Conservation (phyloP, 2,888 invertebrate species). For the Noctua comes region DNA sequence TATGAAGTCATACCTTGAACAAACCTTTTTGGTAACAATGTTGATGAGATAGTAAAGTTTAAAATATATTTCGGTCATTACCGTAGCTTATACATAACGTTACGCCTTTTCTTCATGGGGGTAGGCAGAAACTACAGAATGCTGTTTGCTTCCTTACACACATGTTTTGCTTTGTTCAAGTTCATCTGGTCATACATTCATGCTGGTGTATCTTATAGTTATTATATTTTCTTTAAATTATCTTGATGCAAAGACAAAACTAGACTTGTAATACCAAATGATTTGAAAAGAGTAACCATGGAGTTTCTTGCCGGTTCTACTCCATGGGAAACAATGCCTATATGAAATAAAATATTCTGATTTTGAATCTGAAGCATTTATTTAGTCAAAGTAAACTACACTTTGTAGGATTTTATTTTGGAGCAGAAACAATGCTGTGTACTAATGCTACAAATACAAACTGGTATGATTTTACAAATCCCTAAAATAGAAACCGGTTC, state of each 20-base stretch:
- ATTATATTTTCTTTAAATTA: neutral
- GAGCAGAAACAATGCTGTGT: neutral
- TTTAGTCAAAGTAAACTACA: neutral
- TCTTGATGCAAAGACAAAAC: neutral
- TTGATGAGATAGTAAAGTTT: constrained; percentile 37
- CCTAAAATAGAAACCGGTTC: neutral
- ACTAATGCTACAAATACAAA: neutral
- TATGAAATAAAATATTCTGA: too few relatives aligned
- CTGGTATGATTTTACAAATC: neutral
- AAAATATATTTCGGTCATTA: constrained; percentile 31
- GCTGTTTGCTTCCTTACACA: neutral
- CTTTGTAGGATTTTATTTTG: neutral
- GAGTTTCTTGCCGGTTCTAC: too few relatives aligned
- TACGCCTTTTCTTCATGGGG: neutral
- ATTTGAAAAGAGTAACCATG: too few relatives aligned
- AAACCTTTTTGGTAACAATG: constrained; percentile 56
- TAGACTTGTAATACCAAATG: neutral
- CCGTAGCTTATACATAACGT: neutral
- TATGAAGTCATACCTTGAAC: constrained; percentile 60
- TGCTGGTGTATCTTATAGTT: neutral
- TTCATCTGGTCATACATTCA: neutral
- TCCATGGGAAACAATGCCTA: too few relatives aligned
- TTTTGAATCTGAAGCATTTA: neutral
- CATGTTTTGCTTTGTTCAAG: neutral
- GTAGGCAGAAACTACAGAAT: neutral